Evolutionary conservation across 2,888 invertebrate species (phyloP), one percentile per base, ranked within the genome.

Genomic region (Microctonus brassicae): DNA sequence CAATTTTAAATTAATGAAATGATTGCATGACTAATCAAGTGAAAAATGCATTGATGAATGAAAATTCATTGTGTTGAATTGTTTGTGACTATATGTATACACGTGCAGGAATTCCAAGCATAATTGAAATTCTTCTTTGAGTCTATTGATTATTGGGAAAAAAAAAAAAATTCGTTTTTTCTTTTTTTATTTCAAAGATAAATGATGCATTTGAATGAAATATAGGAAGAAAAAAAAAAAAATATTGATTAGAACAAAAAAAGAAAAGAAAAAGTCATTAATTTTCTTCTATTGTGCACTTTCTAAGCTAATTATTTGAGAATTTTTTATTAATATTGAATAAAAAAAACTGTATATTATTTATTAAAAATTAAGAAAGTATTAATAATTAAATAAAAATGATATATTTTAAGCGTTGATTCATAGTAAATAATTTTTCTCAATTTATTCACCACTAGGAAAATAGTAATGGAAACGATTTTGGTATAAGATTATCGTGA

Each of bases 281-380:
- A 69, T 62, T 62, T 62, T 52, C 36, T 52, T 62, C 62, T 53
- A 24, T 62, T 62, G 69, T 62, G 39, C 58, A 61, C n/a, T 5
- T 36, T 69, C 57, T 29, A n/a, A 11, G 9, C 10, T 10, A 36
- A 36, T 36, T 36, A 36, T 10, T 10, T 9, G 10, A 11, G n/a
- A n/a, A n/a, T n/a, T n/a, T n/a, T n/a, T n/a, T n/a, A n/a, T n/a
- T n/a, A n/a, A n/a, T n/a, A n/a, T n/a, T n/a, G n/a, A n/a, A n/a
- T n/a, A n/a, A n/a, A n/a, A n/a, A n/a, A n/a, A n/a, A n/a, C n/a
- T n/a, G n/a, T n/a, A n/a, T n/a, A n/a, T n/a, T n/a, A n/a, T n/a
- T n/a, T n/a, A n/a, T n/a, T n/a, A n/a, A n/a, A n/a, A n/a, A n/a
- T n/a, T n/a, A n/a, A n/a, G n/a, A n/a, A n/a, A n/a, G n/a, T n/a